phyloP scores from a whole-genome alignment of 2,888 invertebrate genomes.

The Acrobasis consociella region DNA sequence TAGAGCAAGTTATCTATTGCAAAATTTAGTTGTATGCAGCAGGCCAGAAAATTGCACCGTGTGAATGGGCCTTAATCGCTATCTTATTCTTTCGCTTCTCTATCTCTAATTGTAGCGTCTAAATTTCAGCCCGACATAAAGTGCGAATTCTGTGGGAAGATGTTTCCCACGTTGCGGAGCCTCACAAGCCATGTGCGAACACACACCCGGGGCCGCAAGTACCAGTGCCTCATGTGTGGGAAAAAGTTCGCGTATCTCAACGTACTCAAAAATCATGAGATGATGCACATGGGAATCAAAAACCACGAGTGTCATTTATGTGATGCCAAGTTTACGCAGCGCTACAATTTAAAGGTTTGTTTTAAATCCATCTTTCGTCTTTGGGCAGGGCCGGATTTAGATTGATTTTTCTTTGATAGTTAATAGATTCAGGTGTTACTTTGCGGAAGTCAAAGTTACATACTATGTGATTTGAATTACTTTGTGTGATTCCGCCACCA shows the following conservation, averaged over 20 bases:
- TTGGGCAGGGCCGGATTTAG: too few relatives aligned
- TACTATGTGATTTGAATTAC: too few relatives aligned
- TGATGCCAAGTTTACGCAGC: constrained; percentile 80
- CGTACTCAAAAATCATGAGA: constrained; percentile 87
- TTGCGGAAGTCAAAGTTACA: too few relatives aligned
- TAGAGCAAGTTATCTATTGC: too few relatives aligned
- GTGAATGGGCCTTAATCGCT: too few relatives aligned
- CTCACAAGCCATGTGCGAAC: constrained; percentile 84
- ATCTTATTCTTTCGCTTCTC: too few relatives aligned
- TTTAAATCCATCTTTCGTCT: background rate
- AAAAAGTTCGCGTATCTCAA: constrained; percentile 86
- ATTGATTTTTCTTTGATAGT: too few relatives aligned
- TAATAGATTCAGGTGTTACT: too few relatives aligned
- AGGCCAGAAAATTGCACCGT: too few relatives aligned
- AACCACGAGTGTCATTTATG: constrained; percentile 87
- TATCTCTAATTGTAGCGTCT: too few relatives aligned
- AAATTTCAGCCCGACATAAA: constrained; percentile 73
- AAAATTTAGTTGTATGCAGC: background rate
- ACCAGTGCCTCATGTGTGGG: constrained; percentile 83
- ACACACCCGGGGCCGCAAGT: constrained; percentile 83
- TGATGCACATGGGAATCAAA: constrained; percentile 87
- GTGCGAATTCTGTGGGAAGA: constrained; percentile 71
- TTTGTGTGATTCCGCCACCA: too few relatives aligned
- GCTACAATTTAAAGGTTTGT: constrained; percentile 70
- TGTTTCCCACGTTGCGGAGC: constrained; percentile 81